Conservation (phyloP, 2,797 vertebrate species). For the Thripadectes ignobilis region DNA sequence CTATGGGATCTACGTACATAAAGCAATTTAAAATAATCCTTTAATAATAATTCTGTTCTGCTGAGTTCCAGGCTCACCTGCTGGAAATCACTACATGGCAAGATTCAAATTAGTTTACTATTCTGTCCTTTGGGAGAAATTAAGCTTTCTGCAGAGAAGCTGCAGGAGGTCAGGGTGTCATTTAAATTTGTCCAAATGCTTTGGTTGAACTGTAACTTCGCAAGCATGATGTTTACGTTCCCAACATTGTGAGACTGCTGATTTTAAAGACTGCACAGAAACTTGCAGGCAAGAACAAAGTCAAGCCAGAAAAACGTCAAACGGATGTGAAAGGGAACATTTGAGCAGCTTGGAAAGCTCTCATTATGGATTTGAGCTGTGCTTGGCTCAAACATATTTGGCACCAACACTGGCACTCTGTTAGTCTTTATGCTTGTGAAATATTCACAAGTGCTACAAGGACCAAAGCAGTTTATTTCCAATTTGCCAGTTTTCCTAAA, state of each 20-base stretch:
- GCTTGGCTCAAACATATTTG: conserved; percentile 34
- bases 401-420: not conserved
- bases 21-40: not conserved
- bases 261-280: not conserved
- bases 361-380: not conserved
- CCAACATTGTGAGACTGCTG: not conserved
- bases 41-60: not conserved
- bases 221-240: not conserved
- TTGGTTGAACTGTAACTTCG: not conserved
- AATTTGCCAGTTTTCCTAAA: conserved; percentile 25
- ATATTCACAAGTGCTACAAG: not conserved
- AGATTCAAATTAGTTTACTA: not conserved
- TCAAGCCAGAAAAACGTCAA: not conserved
- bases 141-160: not conserved
- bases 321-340: not conserved
- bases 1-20: not conserved
- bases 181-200: not conserved
- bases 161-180: not conserved
- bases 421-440: conserved; percentile 3
- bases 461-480: not conserved
- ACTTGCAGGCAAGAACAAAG: not conserved
- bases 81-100: not conserved
- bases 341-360: conserved; percentile 25
- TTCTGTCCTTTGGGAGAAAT: not conserved
- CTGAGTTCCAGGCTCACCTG: not conserved